These are phyloP conservation scores for Eristalis arbustorum DNA, from an alignment of 2,888 invertebrate species.

Conservation along the genomic window DNA sequence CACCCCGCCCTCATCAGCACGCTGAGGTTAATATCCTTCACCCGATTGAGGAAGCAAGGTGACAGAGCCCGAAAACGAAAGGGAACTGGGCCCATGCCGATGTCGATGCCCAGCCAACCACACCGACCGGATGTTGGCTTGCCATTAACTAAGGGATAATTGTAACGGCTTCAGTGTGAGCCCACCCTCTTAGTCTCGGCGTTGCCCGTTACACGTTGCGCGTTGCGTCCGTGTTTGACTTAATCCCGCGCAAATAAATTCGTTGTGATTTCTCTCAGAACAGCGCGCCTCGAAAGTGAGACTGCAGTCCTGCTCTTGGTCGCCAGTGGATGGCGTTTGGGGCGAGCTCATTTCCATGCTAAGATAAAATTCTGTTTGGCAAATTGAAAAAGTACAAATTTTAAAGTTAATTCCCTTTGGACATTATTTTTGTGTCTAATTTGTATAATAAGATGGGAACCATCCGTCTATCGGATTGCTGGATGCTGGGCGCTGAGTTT, in stretches of 20 bases:
- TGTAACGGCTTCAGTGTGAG: constrained; percentile 36
- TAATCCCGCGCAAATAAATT: constrained; percentile 65
- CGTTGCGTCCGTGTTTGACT: not conserved
- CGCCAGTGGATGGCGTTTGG: not conserved
- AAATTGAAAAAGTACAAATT: constrained; percentile 70
- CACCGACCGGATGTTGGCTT: constrained; percentile 40
- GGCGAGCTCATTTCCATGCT: constrained; percentile 60
- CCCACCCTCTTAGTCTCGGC: not conserved
- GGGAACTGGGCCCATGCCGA: not conserved
- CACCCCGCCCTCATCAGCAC: not conserved
- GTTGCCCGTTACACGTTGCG: not conserved
- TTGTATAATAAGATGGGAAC: constrained; percentile 65
- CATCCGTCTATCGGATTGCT: constrained; percentile 61
- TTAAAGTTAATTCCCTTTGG: constrained; percentile 67
- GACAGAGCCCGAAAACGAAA: constrained; percentile 14
- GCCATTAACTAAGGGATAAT: constrained; percentile 66
- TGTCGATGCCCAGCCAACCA: not conserved
- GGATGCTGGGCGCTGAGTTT: constrained; percentile 6
- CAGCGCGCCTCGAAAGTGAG: not conserved
- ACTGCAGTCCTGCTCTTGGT: not conserved
- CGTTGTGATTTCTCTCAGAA: constrained; percentile 55
- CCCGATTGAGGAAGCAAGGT: constrained; percentile 37
- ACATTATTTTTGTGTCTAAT: constrained; percentile 69
- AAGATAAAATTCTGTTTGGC: constrained; percentile 66
- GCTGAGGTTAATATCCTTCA: constrained; percentile 33